Evolutionary conservation across 2,888 invertebrate species (phyloP).

Genomic region (Dryococelus australis): DNA sequence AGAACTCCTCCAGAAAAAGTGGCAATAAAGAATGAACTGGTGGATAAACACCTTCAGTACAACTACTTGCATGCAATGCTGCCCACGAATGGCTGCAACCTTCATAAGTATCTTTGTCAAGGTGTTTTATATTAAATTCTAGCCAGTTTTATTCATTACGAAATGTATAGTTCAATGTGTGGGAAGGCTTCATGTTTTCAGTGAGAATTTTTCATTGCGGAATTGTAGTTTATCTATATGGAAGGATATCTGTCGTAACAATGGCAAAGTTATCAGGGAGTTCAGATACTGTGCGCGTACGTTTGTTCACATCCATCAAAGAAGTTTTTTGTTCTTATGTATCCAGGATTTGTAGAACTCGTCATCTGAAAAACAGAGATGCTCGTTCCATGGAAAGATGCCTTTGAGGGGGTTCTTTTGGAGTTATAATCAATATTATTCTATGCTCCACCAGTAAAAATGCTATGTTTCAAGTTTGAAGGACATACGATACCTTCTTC

Average conservation of each 20-base stretch:
- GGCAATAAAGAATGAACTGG: background rate
- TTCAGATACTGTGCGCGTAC: background rate
- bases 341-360: background rate
- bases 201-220: slow-evolving; percentile 4
- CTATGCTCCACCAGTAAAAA: background rate
- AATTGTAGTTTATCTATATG: background rate
- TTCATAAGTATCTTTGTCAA: background rate
- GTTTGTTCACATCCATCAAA: background rate
- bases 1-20: background rate
- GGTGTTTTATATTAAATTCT: background rate
- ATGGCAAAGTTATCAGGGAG: background rate
- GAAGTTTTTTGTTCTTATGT: background rate
- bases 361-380: slow-evolving; percentile 21
- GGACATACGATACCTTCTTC: background rate
- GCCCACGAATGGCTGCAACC: background rate
- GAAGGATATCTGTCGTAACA: slow-evolving; percentile 4
- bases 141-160: background rate
- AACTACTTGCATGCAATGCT: background rate
- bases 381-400: background rate
- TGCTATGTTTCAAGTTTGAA: background rate
- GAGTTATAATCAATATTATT: background rate
- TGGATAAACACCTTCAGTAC: background rate
- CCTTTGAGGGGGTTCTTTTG: background rate
- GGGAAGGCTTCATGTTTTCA: background rate
- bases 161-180: background rate